Percentiles rank a stretch among this genome's conserved stretches.
Evolutionary conservation across 2,113 vertebrate genomes (phyloP).

Genomic region (Chloroceryle aenea): DNA sequence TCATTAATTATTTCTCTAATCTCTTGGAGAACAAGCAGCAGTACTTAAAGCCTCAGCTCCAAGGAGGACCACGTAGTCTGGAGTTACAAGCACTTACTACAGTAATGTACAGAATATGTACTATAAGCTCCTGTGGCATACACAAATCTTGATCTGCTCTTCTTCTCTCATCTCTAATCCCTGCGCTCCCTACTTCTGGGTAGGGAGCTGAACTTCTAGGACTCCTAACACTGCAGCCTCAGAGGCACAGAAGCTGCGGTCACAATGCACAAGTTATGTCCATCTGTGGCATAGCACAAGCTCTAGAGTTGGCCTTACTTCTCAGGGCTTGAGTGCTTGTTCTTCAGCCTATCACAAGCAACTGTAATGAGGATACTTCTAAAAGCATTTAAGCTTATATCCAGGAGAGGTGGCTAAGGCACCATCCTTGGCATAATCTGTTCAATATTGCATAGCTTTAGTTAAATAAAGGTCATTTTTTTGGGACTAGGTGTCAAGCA

Average conservation of each 20-base stretch:
- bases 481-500: background rate
- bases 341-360: background rate
- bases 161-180: background rate
- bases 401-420: background rate
- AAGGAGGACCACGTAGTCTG: background rate
- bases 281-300: background rate
- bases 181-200: background rate
- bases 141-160: background rate
- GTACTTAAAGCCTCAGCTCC: background rate
- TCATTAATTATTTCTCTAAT: background rate
- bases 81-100: background rate
- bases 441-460: conserved; percentile 46
- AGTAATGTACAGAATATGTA: background rate
- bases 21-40: background rate
- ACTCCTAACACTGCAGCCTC: background rate
- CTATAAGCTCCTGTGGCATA: background rate
- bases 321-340: background rate
- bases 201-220: background rate
- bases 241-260: background rate
- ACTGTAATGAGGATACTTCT: background rate
- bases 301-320: background rate
- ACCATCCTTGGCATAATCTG: background rate
- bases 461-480: background rate
- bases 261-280: background rate
- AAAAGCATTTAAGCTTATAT: background rate